Evolutionary conservation across 2,113 vertebrate species (phyloP).

Genomic region (Hassar affinis): DNA sequence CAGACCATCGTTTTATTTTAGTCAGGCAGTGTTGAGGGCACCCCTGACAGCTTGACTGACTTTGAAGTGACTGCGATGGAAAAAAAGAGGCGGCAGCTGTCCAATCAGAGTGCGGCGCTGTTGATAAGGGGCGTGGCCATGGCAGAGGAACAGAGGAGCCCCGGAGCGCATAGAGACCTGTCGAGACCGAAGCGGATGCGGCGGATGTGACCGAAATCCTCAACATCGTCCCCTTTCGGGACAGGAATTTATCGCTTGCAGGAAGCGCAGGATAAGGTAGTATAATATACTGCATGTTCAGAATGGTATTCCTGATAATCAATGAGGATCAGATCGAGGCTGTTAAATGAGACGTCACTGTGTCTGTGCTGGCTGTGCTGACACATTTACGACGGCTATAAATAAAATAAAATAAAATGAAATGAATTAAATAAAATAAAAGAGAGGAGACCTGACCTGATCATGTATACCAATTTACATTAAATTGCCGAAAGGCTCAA

Average conservation of each 20-base stretch:
- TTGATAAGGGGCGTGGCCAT: slow-evolving; percentile 22
- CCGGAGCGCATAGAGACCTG: slow-evolving; percentile 60
- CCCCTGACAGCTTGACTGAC: slow-evolving; percentile 41
- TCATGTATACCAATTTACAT: background rate
- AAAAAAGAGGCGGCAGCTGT: no score
- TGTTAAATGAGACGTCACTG: slow-evolving; percentile 5
- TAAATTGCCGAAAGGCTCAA: background rate
- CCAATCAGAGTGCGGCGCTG: background rate
- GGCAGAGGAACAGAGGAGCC: slow-evolving; percentile 40
- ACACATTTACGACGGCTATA: slow-evolving; percentile 20
- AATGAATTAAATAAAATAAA: background rate
- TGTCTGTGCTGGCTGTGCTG: background rate
- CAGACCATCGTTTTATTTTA: slow-evolving; percentile 30
- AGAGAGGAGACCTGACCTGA: no score
- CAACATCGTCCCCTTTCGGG: slow-evolving; percentile 63
- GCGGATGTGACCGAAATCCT: slow-evolving; percentile 72
- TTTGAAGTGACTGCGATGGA: background rate
- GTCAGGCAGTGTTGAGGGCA: slow-evolving; percentile 55
- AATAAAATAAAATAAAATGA: slow-evolving; percentile 4
- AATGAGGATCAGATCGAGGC: background rate
- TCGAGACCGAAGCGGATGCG: slow-evolving; percentile 67
- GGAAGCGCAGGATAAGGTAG: slow-evolving; percentile 69
- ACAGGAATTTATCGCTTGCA: slow-evolving; percentile 62
- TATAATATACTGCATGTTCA: slow-evolving; percentile 32
- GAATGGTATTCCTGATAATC: slow-evolving; percentile 26